These are phyloP conservation scores for Pristis pectinata DNA, from an alignment of 2,797 vertebrate species.

Conservation along the genomic window DNA sequence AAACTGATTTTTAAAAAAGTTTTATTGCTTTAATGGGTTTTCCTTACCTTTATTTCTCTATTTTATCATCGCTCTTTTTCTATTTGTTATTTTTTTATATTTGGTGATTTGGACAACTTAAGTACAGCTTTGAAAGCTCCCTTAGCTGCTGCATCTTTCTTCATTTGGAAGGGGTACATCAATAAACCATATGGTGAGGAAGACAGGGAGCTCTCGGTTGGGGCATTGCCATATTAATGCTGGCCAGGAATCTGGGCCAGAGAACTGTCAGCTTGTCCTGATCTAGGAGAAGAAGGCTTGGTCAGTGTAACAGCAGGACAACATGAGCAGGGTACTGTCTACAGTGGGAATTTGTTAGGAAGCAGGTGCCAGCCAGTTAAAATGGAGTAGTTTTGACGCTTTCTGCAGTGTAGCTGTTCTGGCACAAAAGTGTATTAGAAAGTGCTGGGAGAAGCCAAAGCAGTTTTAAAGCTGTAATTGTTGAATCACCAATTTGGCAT, in stretches of 20 bases:
- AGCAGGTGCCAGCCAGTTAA: neutral
- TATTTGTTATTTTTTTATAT: neutral
- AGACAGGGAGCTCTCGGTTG: neutral
- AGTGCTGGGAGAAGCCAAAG: neutral
- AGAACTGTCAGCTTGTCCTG: neutral
- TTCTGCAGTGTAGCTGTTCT: neutral
- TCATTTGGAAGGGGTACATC: neutral
- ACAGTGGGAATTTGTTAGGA: neutral
- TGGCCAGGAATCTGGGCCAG: neutral
- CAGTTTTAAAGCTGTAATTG: neutral
- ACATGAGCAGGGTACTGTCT: neutral
- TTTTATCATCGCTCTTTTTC: neutral
- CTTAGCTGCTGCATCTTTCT: neutral
- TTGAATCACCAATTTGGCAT: neutral
- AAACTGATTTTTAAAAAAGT: neutral
- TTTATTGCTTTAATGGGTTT: neutral
- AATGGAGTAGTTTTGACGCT: neutral
- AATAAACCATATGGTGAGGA: neutral
- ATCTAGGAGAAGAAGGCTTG: neutral
- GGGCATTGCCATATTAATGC: neutral
- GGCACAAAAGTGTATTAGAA: neutral
- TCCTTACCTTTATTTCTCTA: neutral
- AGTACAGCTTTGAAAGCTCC: neutral
- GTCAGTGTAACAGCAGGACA: neutral
- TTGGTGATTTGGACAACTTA: neutral